Base-by-base conservation (phyloP, 2,888 invertebrate species). In the Arge pagana region DNA sequence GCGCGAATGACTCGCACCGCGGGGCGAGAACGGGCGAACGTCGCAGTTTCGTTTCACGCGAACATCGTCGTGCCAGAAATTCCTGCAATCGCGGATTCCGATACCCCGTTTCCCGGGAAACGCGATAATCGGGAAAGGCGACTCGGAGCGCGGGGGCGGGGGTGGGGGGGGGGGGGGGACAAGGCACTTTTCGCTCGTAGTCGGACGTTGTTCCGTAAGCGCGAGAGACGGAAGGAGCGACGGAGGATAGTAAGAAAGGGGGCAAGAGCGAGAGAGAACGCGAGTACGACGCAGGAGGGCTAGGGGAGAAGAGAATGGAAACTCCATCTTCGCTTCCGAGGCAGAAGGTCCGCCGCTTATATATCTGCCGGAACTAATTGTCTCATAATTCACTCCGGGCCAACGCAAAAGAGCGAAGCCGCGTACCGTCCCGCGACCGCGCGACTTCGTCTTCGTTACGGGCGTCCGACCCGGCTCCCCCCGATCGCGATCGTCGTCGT, bases 321-420 rank as follows among this genome's bases (percentile, higher is more conserved):
- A 53, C 54, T 52, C 56, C 21, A 45, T 33, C 45, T 56, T 57
- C 53, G 62, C 58, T 60, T 65, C 68, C 61, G 64, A 60, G 69
- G 45, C 39, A 23, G 39, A 18, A 45, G 45, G n/a, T 63, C 65
- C 60, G 61, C 63, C 63, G 64, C 66, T 68, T 70, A 70, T 69
- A 67, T 70, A 70, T 70, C 70, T 70, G 64, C 70, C 69, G 70
- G 70, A 70, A 70, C 70, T 70, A 70, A 70, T 70, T 70, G 70
- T 70, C 70, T 64, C 67, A 70, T 70, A 70, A 70, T 70, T 70
- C 70, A 70, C 70, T 66, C 66, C 59, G 58, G n/a, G 61, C 62
- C 67, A 60, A 66, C 61, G 45, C 24, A 35, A 8, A n/a, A n/a
- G n/a, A n/a, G n/a, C n/a, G n/a, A n/a, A 63, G 61, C 61, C 54